These are phyloP conservation scores for Ochotona princeps DNA, from an alignment of 2,113 vertebrate species.

Conservation along the genomic window DNA sequence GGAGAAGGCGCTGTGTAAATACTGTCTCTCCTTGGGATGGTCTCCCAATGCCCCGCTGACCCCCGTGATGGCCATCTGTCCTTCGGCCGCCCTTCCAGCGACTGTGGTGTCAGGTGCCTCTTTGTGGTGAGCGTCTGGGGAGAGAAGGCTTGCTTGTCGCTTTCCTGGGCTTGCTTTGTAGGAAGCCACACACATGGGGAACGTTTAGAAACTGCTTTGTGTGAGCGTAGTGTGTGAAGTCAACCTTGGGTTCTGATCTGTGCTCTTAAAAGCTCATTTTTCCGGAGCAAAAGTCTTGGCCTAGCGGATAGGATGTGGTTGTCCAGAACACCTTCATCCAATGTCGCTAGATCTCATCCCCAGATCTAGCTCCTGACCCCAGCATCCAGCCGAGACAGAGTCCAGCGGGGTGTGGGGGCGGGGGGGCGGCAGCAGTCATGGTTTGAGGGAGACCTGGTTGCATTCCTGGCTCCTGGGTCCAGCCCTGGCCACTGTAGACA, in stretches of 20 bases:
- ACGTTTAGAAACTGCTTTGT: neutral
- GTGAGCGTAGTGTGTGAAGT: neutral
- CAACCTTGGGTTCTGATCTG: neutral
- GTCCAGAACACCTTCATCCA: no score
- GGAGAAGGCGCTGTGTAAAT: neutral
- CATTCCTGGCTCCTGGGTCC: no score
- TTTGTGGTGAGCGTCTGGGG: neutral
- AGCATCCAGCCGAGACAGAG: no score
- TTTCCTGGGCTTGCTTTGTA: neutral
- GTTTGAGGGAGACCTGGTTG: no score
- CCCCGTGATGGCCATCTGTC: neutral
- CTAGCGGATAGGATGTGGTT: no score
- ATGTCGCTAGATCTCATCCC: no score
- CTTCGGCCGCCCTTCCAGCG: neutral
- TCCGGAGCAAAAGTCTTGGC: no score
- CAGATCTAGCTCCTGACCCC: no score
- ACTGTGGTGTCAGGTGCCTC: rapidly evolving
- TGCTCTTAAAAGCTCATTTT: neutral
- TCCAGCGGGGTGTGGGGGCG: no score
- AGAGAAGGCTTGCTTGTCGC: neutral
- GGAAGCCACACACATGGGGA: neutral
- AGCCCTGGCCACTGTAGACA: no score
- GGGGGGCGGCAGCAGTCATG: no score
- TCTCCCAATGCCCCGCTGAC: neutral
- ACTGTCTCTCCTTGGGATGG: neutral